A percentile compares a stretch with the other conserved stretches of the same genome.
Conservation (phyloP, 2,888 invertebrate genomes). For the Trichogramma evanescens region DNA sequence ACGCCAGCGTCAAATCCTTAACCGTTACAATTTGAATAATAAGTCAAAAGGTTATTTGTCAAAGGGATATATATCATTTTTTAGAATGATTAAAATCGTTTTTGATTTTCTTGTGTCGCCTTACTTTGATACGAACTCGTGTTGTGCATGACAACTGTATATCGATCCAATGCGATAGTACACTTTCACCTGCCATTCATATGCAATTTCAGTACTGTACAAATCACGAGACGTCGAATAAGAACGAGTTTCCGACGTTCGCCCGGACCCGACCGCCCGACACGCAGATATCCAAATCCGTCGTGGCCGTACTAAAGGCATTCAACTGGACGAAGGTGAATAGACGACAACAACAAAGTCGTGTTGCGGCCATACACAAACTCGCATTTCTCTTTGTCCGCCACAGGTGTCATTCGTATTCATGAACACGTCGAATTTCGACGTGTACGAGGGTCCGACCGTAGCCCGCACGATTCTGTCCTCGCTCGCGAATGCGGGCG, state of each 20-base stretch:
- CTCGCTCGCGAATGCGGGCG: conserved; percentile 64
- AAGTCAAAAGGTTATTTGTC: no score
- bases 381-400: not conserved
- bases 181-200: not conserved
- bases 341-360: not conserved
- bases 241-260: conserved; percentile 81
- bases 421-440: conserved; percentile 68
- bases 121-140: no score
- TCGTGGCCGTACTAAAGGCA: conserved; percentile 73
- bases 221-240: conserved; percentile 82
- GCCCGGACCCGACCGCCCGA: conserved; percentile 87
- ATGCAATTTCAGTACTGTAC: conserved; percentile 70
- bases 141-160: no score
- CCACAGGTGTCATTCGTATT: conserved; percentile 74
- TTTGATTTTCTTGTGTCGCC: no score
- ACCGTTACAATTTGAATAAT: no score
- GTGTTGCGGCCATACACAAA: not conserved
- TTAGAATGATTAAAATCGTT: no score
- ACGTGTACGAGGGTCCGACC: conserved; percentile 57
- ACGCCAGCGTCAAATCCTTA: no score
- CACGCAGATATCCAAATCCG: conserved; percentile 88
- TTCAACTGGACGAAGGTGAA: conserved; percentile 85
- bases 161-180: no score
- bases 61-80: no score
- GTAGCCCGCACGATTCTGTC: conserved; percentile 72